Percentiles rank a stretch among this genome's conserved stretches.
Conservation (phyloP, 2,888 invertebrate genomes). For the Macrophya alboannulata region DNA sequence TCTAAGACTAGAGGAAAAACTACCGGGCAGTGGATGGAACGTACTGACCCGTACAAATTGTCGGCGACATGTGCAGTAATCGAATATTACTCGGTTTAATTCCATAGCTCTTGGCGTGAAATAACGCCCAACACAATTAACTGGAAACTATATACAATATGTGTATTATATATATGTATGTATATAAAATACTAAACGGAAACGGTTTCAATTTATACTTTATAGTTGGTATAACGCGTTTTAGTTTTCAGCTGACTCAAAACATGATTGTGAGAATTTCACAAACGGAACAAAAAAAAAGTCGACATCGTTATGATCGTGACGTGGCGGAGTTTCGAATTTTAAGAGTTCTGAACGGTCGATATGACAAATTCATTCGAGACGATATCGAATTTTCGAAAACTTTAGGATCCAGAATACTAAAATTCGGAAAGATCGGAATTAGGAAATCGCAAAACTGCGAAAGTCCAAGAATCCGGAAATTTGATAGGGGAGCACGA, state of each 20-base stretch:
- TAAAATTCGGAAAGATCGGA: too few relatives aligned
- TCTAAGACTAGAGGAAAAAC: conserved; percentile 55
- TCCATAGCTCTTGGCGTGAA: neutral
- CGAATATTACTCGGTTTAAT: conserved; percentile 14
- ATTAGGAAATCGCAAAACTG: too few relatives aligned
- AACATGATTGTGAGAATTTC: neutral
- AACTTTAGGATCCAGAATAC: too few relatives aligned
- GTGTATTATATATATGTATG: too few relatives aligned
- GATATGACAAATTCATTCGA: too few relatives aligned
- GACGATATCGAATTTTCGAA: too few relatives aligned
- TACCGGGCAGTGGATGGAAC: conserved; percentile 61
- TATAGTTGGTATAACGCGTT: too few relatives aligned
- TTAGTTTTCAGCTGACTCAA: neutral
- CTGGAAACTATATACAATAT: neutral
- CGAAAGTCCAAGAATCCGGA: too few relatives aligned
- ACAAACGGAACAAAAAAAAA: neutral
- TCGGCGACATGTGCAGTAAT: conserved; percentile 11
- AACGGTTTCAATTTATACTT: neutral
- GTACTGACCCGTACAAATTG: conserved; percentile 1
- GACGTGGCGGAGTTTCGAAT: neutral
- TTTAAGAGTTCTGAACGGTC: neutral
- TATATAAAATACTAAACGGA: neutral
- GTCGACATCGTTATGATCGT: too few relatives aligned
- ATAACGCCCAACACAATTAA: neutral
- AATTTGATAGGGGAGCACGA: too few relatives aligned